Evolutionary conservation across 1,140 invertebrate genomes (phyloP).

Genomic region (Elysia chlorotica): DNA sequence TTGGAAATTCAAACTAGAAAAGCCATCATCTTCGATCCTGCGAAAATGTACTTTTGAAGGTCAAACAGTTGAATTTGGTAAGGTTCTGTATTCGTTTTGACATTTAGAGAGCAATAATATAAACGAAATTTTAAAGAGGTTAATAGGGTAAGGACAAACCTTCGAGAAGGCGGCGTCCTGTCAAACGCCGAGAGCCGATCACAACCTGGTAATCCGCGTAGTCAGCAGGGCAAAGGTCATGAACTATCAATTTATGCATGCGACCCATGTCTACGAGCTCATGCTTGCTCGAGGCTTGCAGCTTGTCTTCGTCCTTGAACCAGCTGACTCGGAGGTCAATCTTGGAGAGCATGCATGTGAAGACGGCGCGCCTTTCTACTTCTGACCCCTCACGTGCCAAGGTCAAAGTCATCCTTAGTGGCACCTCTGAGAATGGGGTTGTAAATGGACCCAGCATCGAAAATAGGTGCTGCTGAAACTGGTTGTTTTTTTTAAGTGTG

Average conservation of each 20-base stretch:
- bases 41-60: too few relatives aligned
- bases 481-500: background rate
- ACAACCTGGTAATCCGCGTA: slow-evolving; percentile 46
- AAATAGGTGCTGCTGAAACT: background rate
- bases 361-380: slow-evolving; percentile 68
- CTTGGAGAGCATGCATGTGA: slow-evolving; percentile 95
- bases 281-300: slow-evolving; percentile 38
- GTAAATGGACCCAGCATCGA: slow-evolving; percentile 26
- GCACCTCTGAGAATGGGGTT: slow-evolving; percentile 41
- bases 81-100: too few relatives aligned
- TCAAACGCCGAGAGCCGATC: slow-evolving; percentile 37
- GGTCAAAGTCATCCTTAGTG: slow-evolving; percentile 42
- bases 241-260: slow-evolving; percentile 44
- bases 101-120: too few relatives aligned
- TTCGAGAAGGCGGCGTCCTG: slow-evolving; percentile 28
- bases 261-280: slow-evolving; percentile 40
- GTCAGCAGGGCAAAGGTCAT: slow-evolving; percentile 42
- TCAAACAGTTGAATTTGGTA: too few relatives aligned
- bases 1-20: too few relatives aligned
- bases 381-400: slow-evolving; percentile 34
- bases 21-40: too few relatives aligned
- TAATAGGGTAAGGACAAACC: too few relatives aligned
- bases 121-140: too few relatives aligned
- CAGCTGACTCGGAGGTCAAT: slow-evolving; percentile 92
- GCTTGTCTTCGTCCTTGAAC: slow-evolving; percentile 82